phyloP scores from a whole-genome alignment of 2,888 invertebrate genomes.

The Reticulitermes lucifugus region DNA sequence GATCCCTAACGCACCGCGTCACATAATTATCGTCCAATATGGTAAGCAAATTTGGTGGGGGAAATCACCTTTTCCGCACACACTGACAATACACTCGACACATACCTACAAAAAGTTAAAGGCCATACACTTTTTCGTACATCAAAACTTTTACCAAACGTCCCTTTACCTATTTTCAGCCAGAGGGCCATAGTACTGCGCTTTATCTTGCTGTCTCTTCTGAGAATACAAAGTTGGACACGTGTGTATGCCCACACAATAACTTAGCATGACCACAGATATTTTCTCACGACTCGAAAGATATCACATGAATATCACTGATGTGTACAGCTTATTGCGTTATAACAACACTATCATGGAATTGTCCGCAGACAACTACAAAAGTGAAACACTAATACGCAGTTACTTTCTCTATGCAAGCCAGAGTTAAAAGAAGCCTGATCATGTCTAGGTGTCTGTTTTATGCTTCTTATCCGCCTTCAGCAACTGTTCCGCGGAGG shows the following conservation, averaged over 20 bases:
- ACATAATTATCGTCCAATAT: no score
- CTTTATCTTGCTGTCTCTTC: background rate
- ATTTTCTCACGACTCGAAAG: background rate
- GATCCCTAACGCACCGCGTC: no score
- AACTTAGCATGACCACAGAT: constrained; percentile 4
- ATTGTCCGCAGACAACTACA: background rate
- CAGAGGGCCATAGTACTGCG: background rate
- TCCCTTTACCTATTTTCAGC: background rate
- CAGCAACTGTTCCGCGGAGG: background rate
- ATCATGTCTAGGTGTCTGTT: background rate
- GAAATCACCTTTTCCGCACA: no score
- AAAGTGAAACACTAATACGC: background rate
- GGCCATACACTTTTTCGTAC: no score
- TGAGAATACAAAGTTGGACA: background rate
- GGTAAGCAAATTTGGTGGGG: no score
- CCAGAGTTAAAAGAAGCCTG: background rate
- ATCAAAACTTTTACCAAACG: no score
- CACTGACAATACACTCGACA: no score
- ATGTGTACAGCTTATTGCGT: background rate
- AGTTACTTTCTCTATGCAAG: background rate
- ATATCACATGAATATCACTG: background rate
- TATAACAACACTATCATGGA: background rate
- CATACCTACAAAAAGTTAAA: no score
- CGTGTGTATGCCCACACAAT: background rate
- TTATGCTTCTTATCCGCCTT: background rate